Percentiles rank a stretch among this genome's conserved stretches.
These are phyloP conservation scores for Panzeria rudis DNA, from an alignment of 2,888 invertebrate species.

Conservation along the genomic window DNA sequence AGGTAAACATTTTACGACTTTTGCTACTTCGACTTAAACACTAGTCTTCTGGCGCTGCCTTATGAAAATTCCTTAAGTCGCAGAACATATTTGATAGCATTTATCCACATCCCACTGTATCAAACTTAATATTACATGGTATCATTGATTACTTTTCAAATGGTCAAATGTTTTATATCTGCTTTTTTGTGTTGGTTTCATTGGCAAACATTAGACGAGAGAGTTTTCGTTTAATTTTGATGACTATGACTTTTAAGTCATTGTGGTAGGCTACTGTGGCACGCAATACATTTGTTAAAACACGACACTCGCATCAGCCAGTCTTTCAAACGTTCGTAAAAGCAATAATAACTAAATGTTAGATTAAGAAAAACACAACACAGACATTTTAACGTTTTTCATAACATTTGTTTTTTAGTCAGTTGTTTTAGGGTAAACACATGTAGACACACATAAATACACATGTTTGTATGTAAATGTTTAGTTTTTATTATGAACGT, in stretches of 20 bases:
- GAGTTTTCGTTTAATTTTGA: slow-evolving; percentile 63
- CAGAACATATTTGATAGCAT: background rate
- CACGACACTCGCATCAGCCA: slow-evolving; percentile 39
- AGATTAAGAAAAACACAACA: slow-evolving; percentile 50
- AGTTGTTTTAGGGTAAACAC: slow-evolving; percentile 39
- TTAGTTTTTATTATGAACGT: slow-evolving; percentile 28
- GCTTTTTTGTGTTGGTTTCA: background rate
- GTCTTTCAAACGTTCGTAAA: background rate
- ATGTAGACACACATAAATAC: background rate
- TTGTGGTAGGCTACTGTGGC: slow-evolving; percentile 68
- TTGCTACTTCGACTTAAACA: no score
- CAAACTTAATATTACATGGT: background rate
- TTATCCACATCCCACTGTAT: slow-evolving; percentile 25
- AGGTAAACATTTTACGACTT: no score
- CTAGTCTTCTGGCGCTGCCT: no score
- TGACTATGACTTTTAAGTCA: slow-evolving; percentile 67
- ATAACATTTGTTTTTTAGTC: slow-evolving; percentile 6
- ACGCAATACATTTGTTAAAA: slow-evolving; percentile 65
- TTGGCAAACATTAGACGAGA: slow-evolving; percentile 45
- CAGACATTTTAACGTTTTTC: slow-evolving; percentile 23
- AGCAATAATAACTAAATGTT: slow-evolving; percentile 59
- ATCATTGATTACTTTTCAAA: slow-evolving; percentile 48
- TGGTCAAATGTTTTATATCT: slow-evolving; percentile 37
- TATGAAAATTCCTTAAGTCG: no score
- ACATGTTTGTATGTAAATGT: slow-evolving; percentile 20